These are phyloP conservation scores for Sterna hirundo DNA, from an alignment of 2,113 vertebrate species.

Conservation along the genomic window DNA sequence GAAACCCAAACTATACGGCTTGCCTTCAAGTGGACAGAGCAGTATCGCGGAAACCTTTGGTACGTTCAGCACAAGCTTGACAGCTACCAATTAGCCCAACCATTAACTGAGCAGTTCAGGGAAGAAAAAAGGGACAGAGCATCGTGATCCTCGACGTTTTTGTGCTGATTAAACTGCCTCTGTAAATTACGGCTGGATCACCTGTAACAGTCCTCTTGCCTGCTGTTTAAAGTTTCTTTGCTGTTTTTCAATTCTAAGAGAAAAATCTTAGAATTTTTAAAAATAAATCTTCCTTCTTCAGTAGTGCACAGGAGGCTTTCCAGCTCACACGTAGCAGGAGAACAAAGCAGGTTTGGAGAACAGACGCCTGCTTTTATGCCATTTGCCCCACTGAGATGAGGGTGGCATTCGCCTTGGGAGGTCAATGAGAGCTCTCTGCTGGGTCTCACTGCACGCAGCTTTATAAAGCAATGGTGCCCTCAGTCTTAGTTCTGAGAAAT, in stretches of 20 bases:
- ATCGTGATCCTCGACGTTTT: neutral
- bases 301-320: neutral
- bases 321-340: neutral
- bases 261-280: neutral
- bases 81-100: conserved; percentile 4
- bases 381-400: neutral
- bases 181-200: neutral
- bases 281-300: neutral
- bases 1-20: neutral
- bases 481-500: neutral
- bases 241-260: neutral
- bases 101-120: neutral
- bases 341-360: neutral
- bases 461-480: neutral
- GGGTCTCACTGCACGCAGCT: neutral
- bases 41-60: neutral
- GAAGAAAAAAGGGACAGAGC: neutral
- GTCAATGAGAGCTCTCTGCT: neutral
- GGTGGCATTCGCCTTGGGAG: neutral
- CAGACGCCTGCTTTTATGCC: neutral
- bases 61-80: neutral
- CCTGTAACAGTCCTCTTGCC: neutral
- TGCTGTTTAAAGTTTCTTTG: neutral
- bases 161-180: neutral
- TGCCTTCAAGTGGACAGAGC: neutral